phyloP scores from a whole-genome alignment of 2,888 invertebrate species.

The Lasioglossum leucozonium region DNA sequence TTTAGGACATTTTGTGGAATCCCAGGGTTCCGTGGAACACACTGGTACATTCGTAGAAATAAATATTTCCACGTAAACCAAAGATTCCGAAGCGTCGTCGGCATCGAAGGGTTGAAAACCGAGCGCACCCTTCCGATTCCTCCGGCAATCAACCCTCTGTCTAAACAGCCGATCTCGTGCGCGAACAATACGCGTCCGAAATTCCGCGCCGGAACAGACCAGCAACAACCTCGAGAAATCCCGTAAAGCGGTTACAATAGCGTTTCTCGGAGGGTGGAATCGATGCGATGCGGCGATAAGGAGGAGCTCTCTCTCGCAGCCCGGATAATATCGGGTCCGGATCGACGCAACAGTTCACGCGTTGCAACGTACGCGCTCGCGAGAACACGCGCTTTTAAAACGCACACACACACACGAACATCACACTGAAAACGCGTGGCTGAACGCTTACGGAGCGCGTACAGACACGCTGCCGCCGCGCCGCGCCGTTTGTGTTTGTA shows the following conservation, averaged over 20 bases:
- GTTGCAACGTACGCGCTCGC: slow-evolving; percentile 18
- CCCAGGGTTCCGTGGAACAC: too few species aligned
- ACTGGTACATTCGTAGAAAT: too few species aligned
- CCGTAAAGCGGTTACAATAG: slow-evolving; percentile 49
- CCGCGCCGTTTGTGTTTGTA: too few species aligned
- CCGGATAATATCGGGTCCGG: slow-evolving; percentile 59
- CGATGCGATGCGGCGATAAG: slow-evolving; percentile 58
- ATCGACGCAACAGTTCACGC: slow-evolving; percentile 55
- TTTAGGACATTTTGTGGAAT: too few species aligned
- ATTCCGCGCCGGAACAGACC: neutral
- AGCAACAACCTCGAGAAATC: slow-evolving; percentile 54
- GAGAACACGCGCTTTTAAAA: neutral
- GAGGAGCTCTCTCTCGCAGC: slow-evolving; percentile 30
- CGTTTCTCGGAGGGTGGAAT: slow-evolving; percentile 49
- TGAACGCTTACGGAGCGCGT: too few species aligned
- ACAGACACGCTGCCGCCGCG: too few species aligned
- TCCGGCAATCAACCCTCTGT: slow-evolving; percentile 18
- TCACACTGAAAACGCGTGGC: too few species aligned
- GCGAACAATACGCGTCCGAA: neutral
- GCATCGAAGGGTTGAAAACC: neutral
- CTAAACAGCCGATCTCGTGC: neutral
- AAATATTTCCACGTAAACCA: neutral
- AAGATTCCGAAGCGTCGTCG: too few species aligned
- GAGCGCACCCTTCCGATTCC: neutral
- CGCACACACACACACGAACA: neutral